These are phyloP conservation scores for Martes martes DNA, from an alignment of 2,113 vertebrate species.

Conservation along the genomic window DNA sequence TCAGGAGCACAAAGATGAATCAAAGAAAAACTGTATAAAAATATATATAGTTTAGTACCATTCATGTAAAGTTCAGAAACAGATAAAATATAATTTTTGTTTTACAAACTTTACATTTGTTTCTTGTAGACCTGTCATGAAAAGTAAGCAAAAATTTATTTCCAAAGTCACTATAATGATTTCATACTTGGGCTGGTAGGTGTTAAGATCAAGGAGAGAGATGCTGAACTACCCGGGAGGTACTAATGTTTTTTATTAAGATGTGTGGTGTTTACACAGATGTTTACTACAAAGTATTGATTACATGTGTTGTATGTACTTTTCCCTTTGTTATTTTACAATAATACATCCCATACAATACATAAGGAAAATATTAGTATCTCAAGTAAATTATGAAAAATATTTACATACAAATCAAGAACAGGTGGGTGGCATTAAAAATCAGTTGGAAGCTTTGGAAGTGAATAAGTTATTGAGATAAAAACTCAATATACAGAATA, in stretches of 20 bases:
- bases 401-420: not conserved
- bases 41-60: not conserved
- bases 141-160: not conserved
- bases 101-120: not conserved
- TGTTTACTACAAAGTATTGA: not conserved
- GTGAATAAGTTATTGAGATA: not conserved
- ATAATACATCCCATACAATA: not conserved
- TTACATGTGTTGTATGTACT: not conserved
- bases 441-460: not conserved
- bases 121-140: not conserved
- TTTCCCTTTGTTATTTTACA: not conserved
- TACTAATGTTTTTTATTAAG: not conserved
- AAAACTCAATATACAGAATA: not conserved
- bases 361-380: not conserved
- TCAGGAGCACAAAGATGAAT: not conserved
- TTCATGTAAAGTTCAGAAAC: not conserved
- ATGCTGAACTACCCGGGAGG: not conserved
- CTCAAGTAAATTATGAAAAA: not conserved
- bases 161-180: not conserved
- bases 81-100: not conserved
- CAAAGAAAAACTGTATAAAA: not conserved
- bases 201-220: not conserved
- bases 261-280: not conserved
- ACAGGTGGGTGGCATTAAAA: not conserved
- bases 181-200: not conserved